phyloP scores from a whole-genome alignment of 2,113 vertebrate genomes.

The Zapornia atra region DNA sequence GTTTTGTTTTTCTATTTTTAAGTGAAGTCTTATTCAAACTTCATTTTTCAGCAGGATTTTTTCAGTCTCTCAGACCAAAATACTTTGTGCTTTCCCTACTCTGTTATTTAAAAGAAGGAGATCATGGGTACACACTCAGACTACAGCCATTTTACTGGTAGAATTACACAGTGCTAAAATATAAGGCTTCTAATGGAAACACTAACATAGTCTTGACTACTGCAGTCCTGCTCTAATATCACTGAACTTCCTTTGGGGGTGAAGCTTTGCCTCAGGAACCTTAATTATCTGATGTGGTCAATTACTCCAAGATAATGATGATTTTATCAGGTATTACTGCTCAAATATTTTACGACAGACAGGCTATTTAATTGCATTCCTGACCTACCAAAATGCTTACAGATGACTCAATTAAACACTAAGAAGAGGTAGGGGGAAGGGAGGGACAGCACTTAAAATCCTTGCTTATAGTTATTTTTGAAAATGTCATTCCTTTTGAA shows the following conservation, averaged over 20 bases:
- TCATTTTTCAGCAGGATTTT: neutral
- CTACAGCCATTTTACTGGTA: conserved; percentile 2
- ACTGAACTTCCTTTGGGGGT: conserved; percentile 69
- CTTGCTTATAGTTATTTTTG: neutral
- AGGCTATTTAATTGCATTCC: conserved; percentile 72
- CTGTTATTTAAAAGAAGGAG: neutral
- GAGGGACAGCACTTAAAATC: neutral
- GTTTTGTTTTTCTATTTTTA: neutral
- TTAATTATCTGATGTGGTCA: conserved; percentile 78
- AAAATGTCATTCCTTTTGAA: neutral
- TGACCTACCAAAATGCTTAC: conserved; percentile 74
- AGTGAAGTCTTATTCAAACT: neutral
- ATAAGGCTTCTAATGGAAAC: conserved; percentile 50
- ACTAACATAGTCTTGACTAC: conserved; percentile 55
- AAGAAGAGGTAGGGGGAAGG: neutral
- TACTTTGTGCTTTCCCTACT: neutral
- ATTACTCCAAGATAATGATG: conserved; percentile 76
- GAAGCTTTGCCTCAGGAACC: conserved; percentile 73
- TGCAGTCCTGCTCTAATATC: conserved; percentile 37
- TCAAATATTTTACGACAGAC: conserved; percentile 69
- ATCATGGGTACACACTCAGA: neutral
- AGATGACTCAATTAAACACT: conserved; percentile 68
- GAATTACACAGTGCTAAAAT: conserved; percentile 40
- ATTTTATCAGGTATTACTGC: conserved; percentile 76
- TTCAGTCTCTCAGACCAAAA: neutral